phyloP scores from a whole-genome alignment of 2,797 vertebrate genomes.

The Hydrocynus forskahlii region DNA sequence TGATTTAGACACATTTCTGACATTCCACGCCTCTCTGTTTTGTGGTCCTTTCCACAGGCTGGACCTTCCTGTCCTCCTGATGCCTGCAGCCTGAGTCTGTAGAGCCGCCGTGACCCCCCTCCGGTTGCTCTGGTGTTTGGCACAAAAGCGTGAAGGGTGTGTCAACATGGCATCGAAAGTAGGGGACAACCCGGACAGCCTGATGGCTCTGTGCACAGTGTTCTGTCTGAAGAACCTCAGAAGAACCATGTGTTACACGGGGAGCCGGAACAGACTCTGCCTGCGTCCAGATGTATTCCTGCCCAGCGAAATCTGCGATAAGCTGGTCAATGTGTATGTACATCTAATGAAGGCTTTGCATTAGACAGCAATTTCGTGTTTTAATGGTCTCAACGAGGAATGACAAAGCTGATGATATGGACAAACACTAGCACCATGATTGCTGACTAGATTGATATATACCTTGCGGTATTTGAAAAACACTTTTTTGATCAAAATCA shows the following conservation, averaged over 20 bases:
- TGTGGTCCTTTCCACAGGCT: not conserved
- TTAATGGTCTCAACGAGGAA: no score
- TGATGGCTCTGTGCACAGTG: constrained; percentile 90
- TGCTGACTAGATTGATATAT: not conserved
- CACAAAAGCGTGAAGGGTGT: constrained; percentile 46
- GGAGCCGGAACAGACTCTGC: constrained; percentile 85
- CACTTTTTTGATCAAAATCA: no score
- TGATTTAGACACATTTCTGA: not conserved
- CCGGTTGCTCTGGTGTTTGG: constrained; percentile 56
- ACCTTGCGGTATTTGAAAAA: not conserved
- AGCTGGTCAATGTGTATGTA: constrained; percentile 91
- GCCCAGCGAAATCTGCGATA: constrained; percentile 97
- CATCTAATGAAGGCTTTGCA: no score
- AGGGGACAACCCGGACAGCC: constrained; percentile 90
- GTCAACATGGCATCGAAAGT: constrained; percentile 89
- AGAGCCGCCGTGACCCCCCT: constrained; percentile 39
- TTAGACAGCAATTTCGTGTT: not conserved
- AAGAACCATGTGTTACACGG: constrained; percentile 91
- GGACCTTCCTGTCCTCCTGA: constrained; percentile 7
- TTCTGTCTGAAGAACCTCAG: constrained; percentile 94
- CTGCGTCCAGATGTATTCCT: constrained; percentile 94
- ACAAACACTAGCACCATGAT: no score
- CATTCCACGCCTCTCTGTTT: not conserved
- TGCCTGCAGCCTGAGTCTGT: constrained; percentile 18
- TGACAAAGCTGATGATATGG: no score